Evolutionary conservation across 2,888 invertebrate genomes (phyloP).

Genomic region (Tetrapedia diversipes): DNA sequence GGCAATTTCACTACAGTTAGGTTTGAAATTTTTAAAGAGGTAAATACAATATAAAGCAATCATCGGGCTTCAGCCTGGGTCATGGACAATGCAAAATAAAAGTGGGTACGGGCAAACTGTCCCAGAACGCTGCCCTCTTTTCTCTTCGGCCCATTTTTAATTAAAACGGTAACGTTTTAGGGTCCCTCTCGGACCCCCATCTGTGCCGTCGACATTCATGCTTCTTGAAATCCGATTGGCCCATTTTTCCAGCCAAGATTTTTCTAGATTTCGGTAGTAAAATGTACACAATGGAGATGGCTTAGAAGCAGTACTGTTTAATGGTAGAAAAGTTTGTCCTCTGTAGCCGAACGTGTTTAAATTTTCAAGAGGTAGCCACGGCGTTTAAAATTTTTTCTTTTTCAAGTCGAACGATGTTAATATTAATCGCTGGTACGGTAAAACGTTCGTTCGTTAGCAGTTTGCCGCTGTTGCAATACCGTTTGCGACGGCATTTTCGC

Average conservation of each 20-base stretch:
- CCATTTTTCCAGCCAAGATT: constrained; percentile 1
- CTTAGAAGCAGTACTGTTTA: neutral
- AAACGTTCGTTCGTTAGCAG: neutral
- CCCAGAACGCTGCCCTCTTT: neutral
- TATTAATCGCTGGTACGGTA: neutral
- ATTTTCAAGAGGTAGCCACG: neutral
- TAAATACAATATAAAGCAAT: constrained; percentile 70
- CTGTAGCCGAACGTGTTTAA: no score
- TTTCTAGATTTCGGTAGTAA: neutral
- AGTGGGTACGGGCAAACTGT: neutral
- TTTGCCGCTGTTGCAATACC: constrained; percentile 27
- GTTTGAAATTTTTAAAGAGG: constrained; percentile 66
- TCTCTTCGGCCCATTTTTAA: constrained; percentile 33
- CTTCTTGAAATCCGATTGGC: neutral
- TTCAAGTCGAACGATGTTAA: neutral
- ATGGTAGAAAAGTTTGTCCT: neutral
- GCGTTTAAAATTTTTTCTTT: no score
- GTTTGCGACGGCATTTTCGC: constrained; percentile 11
- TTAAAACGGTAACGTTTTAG: constrained; percentile 65
- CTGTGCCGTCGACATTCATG: neutral
- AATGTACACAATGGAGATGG: neutral
- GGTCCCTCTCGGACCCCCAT: neutral
- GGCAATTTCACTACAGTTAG: constrained; percentile 66
- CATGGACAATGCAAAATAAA: constrained; percentile 5
- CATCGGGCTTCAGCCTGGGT: constrained; percentile 38